phyloP scores from a whole-genome alignment of 1,140 invertebrate genomes.

The Neotoxoptera formosana region DNA sequence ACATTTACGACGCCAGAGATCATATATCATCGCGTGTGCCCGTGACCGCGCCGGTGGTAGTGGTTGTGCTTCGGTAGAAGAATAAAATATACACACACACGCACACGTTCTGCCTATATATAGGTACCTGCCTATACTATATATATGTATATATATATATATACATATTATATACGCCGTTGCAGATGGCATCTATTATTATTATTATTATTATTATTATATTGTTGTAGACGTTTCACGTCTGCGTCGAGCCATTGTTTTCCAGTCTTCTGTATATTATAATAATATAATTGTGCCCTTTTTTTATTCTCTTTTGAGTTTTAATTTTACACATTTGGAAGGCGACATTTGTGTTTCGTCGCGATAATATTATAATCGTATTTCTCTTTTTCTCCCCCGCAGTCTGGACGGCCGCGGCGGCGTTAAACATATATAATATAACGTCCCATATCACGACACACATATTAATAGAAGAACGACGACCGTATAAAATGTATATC shows the following conservation, averaged over 20 bases:
- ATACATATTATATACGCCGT: too few species aligned
- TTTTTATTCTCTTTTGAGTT: background rate
- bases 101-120: background rate
- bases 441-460: too few species aligned
- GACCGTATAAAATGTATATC: background rate
- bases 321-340: slow-evolving; percentile 7
- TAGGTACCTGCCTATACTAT: background rate
- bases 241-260: slow-evolving; percentile 14
- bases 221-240: slow-evolving; percentile 24
- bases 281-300: background rate
- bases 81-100: background rate
- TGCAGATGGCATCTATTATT: slow-evolving; percentile 20
- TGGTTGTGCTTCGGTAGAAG: background rate
- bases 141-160: too few species aligned
- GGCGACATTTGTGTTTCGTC: background rate
- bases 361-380: background rate
- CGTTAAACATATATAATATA: background rate
- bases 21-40: slow-evolving; percentile 21
- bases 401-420: background rate
- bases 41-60: background rate
- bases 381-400: background rate
- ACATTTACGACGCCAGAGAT: background rate
- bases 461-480: too few species aligned
- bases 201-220: too few species aligned
- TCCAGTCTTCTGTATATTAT: slow-evolving; percentile 2